phyloP scores from a whole-genome alignment of 2,113 vertebrate species.

The Odontesthes bonariensis region DNA sequence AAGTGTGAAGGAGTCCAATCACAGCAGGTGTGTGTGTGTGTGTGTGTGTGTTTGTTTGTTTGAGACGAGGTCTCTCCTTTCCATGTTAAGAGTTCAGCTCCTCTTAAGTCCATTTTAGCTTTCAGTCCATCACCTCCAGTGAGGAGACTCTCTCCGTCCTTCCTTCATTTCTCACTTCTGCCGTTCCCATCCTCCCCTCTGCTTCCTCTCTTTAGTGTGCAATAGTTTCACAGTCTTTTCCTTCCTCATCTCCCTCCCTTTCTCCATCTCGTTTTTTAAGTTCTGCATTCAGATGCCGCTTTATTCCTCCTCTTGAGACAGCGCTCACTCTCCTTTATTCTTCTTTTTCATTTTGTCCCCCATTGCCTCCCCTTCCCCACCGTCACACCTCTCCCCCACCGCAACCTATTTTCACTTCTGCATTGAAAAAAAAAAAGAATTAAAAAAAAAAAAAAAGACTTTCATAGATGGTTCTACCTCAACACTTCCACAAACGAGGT shows the following conservation, averaged over 20 bases:
- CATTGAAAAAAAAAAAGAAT: constrained; percentile 53
- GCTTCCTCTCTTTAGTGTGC: constrained; percentile 34
- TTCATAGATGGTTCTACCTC: constrained; percentile 85
- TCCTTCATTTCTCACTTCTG: constrained; percentile 54
- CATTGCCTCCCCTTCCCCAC: neutral
- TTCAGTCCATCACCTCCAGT: constrained; percentile 39
- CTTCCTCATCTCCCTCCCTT: constrained; percentile 46
- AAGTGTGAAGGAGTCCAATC: constrained; percentile 39
- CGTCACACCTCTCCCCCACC: constrained; percentile 15
- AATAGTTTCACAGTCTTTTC: too few relatives aligned
- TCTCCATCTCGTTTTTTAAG: constrained; percentile 46
- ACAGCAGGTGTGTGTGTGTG: constrained; percentile 25
- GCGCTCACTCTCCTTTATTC: constrained; percentile 57
- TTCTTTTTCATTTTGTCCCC: constrained; percentile 51
- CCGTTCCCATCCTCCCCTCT: constrained; percentile 56
- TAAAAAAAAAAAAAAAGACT: constrained; percentile 63
- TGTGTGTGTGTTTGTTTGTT: constrained; percentile 26
- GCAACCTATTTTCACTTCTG: constrained; percentile 55
- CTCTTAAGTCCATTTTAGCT: constrained; percentile 49
- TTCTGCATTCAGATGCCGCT: constrained; percentile 66
- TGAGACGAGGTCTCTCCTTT: constrained; percentile 51
- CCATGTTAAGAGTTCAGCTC: constrained; percentile 53
- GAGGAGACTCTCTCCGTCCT: constrained; percentile 39
- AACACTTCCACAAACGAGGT: constrained; percentile 87
- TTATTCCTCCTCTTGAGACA: constrained; percentile 69